phyloP scores from a whole-genome alignment of 2,888 invertebrate species.

The Mellilla xanthometata region DNA sequence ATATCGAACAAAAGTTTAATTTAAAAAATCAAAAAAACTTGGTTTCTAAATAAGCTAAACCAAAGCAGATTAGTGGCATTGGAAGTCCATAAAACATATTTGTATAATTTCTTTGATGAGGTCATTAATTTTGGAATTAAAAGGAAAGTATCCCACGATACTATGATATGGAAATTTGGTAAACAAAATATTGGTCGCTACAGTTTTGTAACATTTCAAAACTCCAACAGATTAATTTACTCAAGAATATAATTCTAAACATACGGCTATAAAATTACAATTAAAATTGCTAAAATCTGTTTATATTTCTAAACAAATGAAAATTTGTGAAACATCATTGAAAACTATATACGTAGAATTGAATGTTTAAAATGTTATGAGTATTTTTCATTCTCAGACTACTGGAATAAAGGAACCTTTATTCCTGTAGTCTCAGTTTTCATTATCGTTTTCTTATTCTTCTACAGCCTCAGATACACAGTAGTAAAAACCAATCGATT shows the following conservation, averaged over 20 bases:
- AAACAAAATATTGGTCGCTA: constrained; percentile 1
- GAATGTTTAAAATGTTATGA: too few species aligned
- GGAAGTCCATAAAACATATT: constrained; percentile 54
- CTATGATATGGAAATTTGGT: constrained; percentile 7
- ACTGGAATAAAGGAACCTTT: too few species aligned
- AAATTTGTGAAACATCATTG: too few species aligned
- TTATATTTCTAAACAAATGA: too few species aligned
- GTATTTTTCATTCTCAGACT: too few species aligned
- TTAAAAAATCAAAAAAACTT: constrained; percentile 26
- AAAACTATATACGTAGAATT: too few species aligned
- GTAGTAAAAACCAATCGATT: constrained; percentile 27
- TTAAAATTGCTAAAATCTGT: too few species aligned
- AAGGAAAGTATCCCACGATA: constrained; percentile 40
- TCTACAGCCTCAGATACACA: background rate
- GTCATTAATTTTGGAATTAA: constrained; percentile 47
- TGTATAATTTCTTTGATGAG: constrained; percentile 55
- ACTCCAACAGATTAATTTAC: too few species aligned
- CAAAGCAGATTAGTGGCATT: constrained; percentile 57
- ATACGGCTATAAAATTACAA: too few species aligned
- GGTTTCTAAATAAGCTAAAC: constrained; percentile 46
- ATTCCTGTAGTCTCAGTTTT: too few species aligned
- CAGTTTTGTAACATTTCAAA: background rate
- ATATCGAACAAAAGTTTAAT: constrained; percentile 28
- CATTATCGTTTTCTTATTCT: too few species aligned
- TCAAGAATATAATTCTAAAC: constrained; percentile 21